Conservation (phyloP, 2,888 invertebrate species). For the Aporophyla nigra region DNA sequence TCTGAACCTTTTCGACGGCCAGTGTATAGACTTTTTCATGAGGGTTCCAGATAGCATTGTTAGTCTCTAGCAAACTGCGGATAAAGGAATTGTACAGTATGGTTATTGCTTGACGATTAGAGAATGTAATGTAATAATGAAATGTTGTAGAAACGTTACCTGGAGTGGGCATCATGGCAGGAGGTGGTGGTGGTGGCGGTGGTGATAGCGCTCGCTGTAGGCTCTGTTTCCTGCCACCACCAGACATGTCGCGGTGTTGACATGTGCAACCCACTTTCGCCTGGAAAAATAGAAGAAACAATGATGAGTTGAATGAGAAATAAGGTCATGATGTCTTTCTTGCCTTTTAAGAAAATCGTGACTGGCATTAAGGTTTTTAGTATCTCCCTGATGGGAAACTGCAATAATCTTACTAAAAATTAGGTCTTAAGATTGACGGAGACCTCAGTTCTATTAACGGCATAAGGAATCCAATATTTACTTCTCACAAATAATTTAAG, state of each 20-base stretch:
- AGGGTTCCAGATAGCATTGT: too few species aligned
- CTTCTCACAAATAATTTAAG: not conserved
- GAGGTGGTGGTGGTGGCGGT: slow-evolving; percentile 89
- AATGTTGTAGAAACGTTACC: slow-evolving; percentile 59
- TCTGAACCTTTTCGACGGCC: too few species aligned
- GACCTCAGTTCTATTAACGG: not conserved
- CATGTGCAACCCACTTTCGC: slow-evolving; percentile 92
- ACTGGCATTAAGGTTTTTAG: not conserved
- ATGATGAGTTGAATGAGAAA: not conserved
- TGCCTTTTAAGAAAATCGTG: not conserved
- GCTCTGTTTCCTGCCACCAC: slow-evolving; percentile 92
- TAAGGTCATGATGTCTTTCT: not conserved
- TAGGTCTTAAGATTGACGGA: not conserved
- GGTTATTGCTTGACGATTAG: too few species aligned
- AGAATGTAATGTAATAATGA: too few species aligned
- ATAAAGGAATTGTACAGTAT: too few species aligned
- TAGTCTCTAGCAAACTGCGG: too few species aligned
- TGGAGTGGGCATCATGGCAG: slow-evolving; percentile 75
- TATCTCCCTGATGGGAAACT: not conserved
- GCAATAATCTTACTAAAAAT: not conserved
- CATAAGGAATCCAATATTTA: not conserved
- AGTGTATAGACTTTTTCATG: too few species aligned
- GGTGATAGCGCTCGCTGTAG: slow-evolving; percentile 88
- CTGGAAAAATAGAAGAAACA: slow-evolving; percentile 71
- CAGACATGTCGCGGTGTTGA: slow-evolving; percentile 91